phyloP scores from a whole-genome alignment of 2,797 vertebrate species.

The Sardinella longiceps region DNA sequence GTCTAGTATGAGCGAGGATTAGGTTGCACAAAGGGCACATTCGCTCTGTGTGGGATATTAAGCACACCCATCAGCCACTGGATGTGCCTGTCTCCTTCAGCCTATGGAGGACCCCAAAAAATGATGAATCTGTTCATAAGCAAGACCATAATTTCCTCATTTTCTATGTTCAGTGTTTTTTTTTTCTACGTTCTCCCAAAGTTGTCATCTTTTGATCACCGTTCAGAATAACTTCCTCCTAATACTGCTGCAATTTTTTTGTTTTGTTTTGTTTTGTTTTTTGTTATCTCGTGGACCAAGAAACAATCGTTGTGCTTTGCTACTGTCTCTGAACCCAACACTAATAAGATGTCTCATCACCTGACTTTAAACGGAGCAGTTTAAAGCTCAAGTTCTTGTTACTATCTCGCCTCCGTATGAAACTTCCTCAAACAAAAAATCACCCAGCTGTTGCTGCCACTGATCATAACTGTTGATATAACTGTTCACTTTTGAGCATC shows the following conservation, averaged over 20 bases:
- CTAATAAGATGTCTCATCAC: neutral
- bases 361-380: neutral
- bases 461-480: neutral
- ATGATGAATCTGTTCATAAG: neutral
- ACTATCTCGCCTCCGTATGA: neutral
- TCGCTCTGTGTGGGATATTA: neutral
- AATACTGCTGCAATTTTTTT: neutral
- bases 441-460: slow-evolving; percentile 5
- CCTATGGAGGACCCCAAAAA: neutral
- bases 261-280: no score
- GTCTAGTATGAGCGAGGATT: neutral
- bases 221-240: neutral
- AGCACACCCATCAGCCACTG: neutral
- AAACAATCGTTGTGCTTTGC: neutral
- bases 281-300: neutral
- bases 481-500: neutral
- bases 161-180: neutral
- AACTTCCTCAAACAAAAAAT: neutral
- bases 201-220: neutral
- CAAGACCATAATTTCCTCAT: no score
- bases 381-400: neutral
- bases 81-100: neutral
- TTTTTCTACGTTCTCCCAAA: neutral
- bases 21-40: neutral
- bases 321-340: neutral